Percentiles rank a stretch among this genome's conserved stretches.
Evolutionary conservation across 1,140 invertebrate species (phyloP).

Genomic region (Micrasema minimum): DNA sequence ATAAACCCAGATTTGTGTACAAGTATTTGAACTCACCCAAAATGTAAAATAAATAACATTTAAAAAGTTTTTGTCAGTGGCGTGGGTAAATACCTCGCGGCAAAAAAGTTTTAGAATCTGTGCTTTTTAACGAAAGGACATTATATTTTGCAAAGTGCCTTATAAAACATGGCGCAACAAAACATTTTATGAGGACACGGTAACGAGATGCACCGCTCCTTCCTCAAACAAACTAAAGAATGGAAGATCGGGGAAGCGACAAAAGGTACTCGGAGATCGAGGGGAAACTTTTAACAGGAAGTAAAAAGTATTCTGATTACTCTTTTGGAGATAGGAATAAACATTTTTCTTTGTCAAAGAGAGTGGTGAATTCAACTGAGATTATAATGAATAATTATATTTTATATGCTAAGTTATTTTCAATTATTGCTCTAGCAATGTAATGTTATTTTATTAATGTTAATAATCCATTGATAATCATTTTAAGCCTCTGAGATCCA

Average conservation of each 20-base stretch:
- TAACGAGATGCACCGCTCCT: constrained; percentile 21
- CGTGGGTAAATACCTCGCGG: no score
- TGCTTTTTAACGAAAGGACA: constrained; percentile 6
- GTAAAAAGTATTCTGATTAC: constrained; percentile 4
- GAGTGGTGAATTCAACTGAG: neutral
- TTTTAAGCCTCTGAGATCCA: no score
- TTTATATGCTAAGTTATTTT: no score
- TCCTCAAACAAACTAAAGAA: constrained; percentile 2
- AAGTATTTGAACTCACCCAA: no score
- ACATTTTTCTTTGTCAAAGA: neutral
- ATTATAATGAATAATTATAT: no score
- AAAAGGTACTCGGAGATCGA: constrained; percentile 3
- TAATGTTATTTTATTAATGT: no score
- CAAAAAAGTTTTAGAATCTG: constrained; percentile 1
- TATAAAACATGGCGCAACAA: constrained; percentile 23
- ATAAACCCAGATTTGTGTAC: no score
- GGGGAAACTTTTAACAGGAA: constrained; percentile 17
- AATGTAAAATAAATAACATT: no score
- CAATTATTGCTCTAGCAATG: no score
- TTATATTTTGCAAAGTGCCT: constrained; percentile 19
- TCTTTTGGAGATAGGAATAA: constrained; percentile 5
- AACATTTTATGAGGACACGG: constrained; percentile 21
- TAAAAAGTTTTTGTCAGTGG: no score
- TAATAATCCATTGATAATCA: no score
- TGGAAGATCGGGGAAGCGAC: neutral